Percentiles rank a stretch among this genome's conserved stretches.
Conservation (phyloP, 2,888 invertebrate genomes). For the Margaritifera margaritifera region DNA sequence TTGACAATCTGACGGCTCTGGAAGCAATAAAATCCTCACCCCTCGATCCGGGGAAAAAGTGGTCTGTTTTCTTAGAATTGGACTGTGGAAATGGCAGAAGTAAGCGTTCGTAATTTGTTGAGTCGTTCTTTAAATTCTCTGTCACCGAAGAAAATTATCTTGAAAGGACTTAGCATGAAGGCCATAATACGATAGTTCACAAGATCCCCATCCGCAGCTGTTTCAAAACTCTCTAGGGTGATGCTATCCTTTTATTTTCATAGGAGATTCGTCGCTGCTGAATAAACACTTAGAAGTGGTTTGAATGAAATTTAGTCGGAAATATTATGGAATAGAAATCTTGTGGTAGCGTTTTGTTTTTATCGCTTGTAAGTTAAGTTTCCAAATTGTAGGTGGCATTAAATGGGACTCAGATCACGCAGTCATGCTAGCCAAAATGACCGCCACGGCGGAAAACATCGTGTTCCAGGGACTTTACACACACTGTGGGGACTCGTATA, state of each 20-base stretch:
- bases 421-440: slow-evolving; percentile 36
- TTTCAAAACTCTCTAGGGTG: no score
- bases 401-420: slow-evolving; percentile 73
- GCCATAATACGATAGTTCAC: no score
- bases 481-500: slow-evolving; percentile 65
- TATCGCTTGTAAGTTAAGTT: slow-evolving; percentile 3
- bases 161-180: no score
- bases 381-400: slow-evolving; percentile 47
- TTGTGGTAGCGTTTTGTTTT: background rate
- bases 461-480: slow-evolving; percentile 64
- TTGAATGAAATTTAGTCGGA: background rate
- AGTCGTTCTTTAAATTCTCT: no score
- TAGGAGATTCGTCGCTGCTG: background rate
- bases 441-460: slow-evolving; percentile 16
- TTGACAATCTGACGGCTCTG: slow-evolving; percentile 40
- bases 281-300: background rate
- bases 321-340: background rate
- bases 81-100: slow-evolving; percentile 60
- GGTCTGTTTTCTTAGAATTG: slow-evolving; percentile 62
- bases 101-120: slow-evolving; percentile 15
- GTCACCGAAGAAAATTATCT: no score
- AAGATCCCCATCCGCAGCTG: no score
- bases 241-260: background rate
- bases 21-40: slow-evolving; percentile 24
- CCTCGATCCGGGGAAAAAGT: slow-evolving; percentile 42